Evolutionary conservation across 2,888 invertebrate species (phyloP).

Genomic region (Conops quadrifasciatus): DNA sequence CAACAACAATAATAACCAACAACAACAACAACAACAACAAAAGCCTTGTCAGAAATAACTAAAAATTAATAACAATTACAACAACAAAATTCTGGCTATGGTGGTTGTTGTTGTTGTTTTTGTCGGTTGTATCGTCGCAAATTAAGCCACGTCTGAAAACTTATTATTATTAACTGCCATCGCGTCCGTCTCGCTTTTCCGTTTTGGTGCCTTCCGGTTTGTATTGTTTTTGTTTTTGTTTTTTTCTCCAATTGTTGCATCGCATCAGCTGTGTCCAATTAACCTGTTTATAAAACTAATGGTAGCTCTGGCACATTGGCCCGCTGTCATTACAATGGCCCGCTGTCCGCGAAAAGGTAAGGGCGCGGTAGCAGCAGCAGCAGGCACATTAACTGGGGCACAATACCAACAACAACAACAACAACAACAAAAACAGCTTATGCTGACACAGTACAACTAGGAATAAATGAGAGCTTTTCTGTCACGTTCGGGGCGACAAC

Average conservation of each 20-base stretch:
- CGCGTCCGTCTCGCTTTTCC: not conserved
- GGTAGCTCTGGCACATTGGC: not conserved
- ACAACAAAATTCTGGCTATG: not conserved
- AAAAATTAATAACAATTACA: not conserved
- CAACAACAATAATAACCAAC: not conserved
- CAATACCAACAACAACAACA: not conserved
- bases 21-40: not conserved
- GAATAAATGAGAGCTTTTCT: not conserved
- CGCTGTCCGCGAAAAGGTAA: not conserved
- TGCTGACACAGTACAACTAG: no score
- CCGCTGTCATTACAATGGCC: not conserved
- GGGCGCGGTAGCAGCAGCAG: not conserved
- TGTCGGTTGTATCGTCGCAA: not conserved
- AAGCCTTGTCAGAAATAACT: not conserved
- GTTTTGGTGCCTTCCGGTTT: not conserved
- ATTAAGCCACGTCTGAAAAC: not conserved
- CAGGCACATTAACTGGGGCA: not conserved
- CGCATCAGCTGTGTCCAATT: not conserved
- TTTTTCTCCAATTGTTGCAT: not conserved
- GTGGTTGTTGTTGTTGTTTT: not conserved
- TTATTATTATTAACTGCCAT: conserved; percentile 4
- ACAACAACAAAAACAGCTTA: not conserved
- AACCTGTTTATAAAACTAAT: not conserved
- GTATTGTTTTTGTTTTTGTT: not conserved
- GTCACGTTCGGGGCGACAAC: not conserved